Conservation (phyloP, 2,888 invertebrate species). For the Homarus gammarus region DNA sequence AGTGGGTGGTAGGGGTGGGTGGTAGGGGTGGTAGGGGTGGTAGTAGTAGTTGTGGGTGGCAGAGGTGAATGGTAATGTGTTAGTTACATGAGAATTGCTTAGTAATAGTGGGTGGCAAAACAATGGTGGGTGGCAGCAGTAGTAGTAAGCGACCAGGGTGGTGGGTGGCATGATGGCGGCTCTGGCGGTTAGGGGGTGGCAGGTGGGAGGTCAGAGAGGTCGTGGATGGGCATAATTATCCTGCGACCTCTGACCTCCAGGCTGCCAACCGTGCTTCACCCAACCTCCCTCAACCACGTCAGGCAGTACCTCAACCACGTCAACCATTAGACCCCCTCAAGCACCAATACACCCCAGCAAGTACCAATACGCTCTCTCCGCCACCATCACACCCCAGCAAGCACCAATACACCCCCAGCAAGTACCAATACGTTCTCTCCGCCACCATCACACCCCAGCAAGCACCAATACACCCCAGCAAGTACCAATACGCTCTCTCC, state of each 20-base stretch:
- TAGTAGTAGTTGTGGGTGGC: neutral
- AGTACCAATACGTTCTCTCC: neutral
- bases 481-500: too few relatives aligned
- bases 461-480: too few relatives aligned
- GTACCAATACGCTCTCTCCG: neutral
- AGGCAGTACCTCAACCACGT: neutral
- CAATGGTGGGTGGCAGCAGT: neutral
- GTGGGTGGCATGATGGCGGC: too few relatives aligned
- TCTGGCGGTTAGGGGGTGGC: too few relatives aligned
- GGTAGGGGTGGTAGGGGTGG: too few relatives aligned
- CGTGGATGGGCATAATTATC: constrained; percentile 34
- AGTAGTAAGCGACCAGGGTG: neutral
- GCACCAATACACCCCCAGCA: neutral
- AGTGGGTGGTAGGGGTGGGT: too few relatives aligned
- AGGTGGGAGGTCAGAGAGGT: neutral
- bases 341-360: neutral
- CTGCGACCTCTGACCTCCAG: constrained; percentile 24
- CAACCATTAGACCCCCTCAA: too few relatives aligned
- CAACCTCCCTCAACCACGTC: neutral
- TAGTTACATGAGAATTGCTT: too few relatives aligned
- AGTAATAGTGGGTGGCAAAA: neutral
- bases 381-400: too few relatives aligned
- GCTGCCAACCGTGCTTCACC: neutral
- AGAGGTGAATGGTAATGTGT: neutral
- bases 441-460: too few relatives aligned